Conservation (phyloP, 2,797 vertebrate species). For the Falco naumanni region DNA sequence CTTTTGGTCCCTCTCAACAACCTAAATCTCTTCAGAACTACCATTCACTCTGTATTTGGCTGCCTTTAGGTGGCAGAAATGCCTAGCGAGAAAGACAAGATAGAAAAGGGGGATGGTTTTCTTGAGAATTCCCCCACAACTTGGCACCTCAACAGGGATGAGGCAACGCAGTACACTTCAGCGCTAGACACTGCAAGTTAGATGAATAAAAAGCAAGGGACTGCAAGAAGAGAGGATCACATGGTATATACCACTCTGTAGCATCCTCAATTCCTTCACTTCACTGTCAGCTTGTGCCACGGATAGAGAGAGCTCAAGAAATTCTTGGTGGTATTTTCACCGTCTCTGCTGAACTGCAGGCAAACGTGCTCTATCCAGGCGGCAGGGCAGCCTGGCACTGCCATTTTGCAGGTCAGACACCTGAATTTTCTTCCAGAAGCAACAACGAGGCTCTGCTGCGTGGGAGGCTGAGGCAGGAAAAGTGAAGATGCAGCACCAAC, state of each 20-base stretch:
- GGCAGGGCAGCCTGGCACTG: background rate
- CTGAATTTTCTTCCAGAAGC: background rate
- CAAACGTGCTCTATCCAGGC: background rate
- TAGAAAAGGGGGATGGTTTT: background rate
- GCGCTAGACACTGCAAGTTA: accelerated
- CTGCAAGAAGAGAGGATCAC: background rate
- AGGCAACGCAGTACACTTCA: no score
- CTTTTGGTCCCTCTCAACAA: background rate
- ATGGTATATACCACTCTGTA: no score
- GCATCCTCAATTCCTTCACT: background rate
- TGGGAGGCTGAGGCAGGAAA: background rate
- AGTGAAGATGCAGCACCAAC: background rate
- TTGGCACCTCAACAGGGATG: background rate
- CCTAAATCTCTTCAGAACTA: background rate
- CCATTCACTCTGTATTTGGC: background rate
- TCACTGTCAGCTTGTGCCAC: background rate
- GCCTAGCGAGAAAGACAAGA: background rate
- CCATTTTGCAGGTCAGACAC: background rate
- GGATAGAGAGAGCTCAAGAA: background rate
- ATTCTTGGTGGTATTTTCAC: background rate
- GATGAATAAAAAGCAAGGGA: background rate
- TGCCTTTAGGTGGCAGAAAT: constrained; percentile 15
- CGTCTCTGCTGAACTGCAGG: background rate
- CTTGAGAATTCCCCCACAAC: background rate
- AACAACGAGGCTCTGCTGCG: background rate